Conservation (phyloP, 30 jellyfish, hydroid and myxozoan genomes). For the Catostylus mosaicus region DNA sequence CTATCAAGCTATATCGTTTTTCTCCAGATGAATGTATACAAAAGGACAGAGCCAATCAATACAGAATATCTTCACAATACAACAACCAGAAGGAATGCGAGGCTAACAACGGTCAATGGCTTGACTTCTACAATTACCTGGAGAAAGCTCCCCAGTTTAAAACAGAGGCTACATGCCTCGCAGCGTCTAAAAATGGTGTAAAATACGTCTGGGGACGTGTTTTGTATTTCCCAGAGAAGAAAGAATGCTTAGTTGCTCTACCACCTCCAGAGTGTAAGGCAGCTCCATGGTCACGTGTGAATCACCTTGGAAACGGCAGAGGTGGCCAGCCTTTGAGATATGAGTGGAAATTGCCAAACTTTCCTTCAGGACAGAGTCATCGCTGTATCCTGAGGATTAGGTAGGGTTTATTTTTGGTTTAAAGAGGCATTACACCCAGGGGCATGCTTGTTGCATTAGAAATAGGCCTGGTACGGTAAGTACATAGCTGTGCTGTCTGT, state of each 20-base stretch:
- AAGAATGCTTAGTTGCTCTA: slow-evolving; percentile 85
- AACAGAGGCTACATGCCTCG: slow-evolving; percentile 70
- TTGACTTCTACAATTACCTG: slow-evolving; percentile 77
- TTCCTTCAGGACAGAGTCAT: slow-evolving; percentile 81
- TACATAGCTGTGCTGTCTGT: too few relatives aligned
- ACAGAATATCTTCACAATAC: slow-evolving; percentile 61
- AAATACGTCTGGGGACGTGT: slow-evolving; percentile 86
- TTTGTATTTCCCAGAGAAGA: slow-evolving; percentile 37
- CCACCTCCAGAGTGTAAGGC: slow-evolving; percentile 80
- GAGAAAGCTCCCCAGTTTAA: slow-evolving; percentile 67
- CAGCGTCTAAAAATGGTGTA: slow-evolving; percentile 60
- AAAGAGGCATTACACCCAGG: too few relatives aligned
- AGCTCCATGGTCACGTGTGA: slow-evolving; percentile 86
- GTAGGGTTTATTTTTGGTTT: too few relatives aligned
- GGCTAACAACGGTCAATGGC: slow-evolving; percentile 84
- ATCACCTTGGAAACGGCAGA: slow-evolving; percentile 93
- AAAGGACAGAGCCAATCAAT: slow-evolving; percentile 33
- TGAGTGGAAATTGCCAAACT: slow-evolving; percentile 87
- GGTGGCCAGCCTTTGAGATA: slow-evolving; percentile 75
- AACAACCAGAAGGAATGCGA: slow-evolving; percentile 83
- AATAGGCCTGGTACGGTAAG: too few relatives aligned
- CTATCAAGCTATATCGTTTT: neutral
- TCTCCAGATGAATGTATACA: slow-evolving; percentile 86
- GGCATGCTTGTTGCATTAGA: too few relatives aligned
- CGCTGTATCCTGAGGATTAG: slow-evolving; percentile 83